Evolutionary conservation across 30 jellyfish, hydroid and myxozoan species (phyloP).

Genomic region (Sanderia malayensis): DNA sequence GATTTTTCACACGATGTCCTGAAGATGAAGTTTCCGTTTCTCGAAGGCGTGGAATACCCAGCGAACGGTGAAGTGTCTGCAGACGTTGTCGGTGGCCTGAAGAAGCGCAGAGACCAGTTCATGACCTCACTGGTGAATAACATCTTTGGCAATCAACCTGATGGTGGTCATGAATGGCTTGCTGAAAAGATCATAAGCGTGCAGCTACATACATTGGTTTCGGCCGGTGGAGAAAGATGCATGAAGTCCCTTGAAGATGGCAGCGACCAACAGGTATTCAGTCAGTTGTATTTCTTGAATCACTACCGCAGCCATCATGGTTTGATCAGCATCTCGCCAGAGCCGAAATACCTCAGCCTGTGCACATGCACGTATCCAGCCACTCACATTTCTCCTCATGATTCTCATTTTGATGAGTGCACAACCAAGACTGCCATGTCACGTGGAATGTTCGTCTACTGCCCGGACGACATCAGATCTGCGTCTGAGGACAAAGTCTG

Average conservation of each 20-base stretch:
- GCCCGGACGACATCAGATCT: slow-evolving; percentile 56
- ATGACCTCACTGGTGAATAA: slow-evolving; percentile 26
- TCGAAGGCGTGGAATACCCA: slow-evolving; percentile 39
- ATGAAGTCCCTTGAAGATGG: slow-evolving; percentile 54
- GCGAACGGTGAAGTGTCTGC: slow-evolving; percentile 34
- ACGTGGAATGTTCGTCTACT: slow-evolving; percentile 52
- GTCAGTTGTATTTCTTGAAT: slow-evolving; percentile 54
- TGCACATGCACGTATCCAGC: slow-evolving; percentile 62
- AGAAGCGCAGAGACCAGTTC: slow-evolving; percentile 38
- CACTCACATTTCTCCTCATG: slow-evolving; percentile 45
- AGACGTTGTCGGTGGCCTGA: slow-evolving; percentile 40
- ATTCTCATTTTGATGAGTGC: slow-evolving; percentile 57
- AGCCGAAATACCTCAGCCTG: slow-evolving; percentile 47
- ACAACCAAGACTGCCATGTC: slow-evolving; percentile 54
- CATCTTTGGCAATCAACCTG: slow-evolving; percentile 24
- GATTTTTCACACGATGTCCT: slow-evolving; percentile 54
- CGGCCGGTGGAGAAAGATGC: slow-evolving; percentile 39
- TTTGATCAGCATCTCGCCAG: slow-evolving; percentile 55
- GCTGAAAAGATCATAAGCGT: slow-evolving; percentile 21
- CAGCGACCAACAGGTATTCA: slow-evolving; percentile 54
- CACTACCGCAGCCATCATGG: slow-evolving; percentile 64
- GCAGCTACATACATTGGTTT: slow-evolving; percentile 39
- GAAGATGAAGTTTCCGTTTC: slow-evolving; percentile 41
- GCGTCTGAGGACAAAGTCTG: slow-evolving; percentile 58
- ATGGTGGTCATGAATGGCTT: slow-evolving; percentile 42